These are phyloP conservation scores for Fistularia commersonii DNA, from an alignment of 2,797 vertebrate genomes.

Conservation along the genomic window DNA sequence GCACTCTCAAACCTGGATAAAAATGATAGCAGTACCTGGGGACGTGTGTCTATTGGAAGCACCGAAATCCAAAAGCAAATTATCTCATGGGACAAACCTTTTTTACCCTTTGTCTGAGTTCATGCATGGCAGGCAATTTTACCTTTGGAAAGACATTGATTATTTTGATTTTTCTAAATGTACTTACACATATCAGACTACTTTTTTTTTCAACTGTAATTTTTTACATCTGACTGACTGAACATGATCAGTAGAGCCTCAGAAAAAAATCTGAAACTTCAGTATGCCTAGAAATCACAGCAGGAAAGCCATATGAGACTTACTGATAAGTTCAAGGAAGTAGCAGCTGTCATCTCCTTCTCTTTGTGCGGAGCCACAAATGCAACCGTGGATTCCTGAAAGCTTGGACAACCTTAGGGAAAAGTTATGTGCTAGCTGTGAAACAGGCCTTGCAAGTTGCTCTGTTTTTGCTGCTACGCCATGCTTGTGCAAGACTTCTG, in stretches of 20 bases:
- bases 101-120: conserved; percentile 4
- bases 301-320: conserved; percentile 22
- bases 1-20: conserved; percentile 72
- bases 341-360: background rate
- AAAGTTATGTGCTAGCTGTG: conserved; percentile 8
- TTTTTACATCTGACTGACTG: conserved; percentile 13
- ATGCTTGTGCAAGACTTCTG: conserved; percentile 21
- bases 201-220: conserved; percentile 13
- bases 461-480: conserved; percentile 42
- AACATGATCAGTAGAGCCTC: conserved; percentile 16
- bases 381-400: conserved; percentile 13
- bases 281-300: conserved; percentile 1
- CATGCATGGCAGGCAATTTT: conserved; percentile 5
- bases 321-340: conserved; percentile 8
- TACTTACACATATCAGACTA: conserved; percentile 14
- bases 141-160: background rate
- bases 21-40: conserved; percentile 66
- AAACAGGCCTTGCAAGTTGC: conserved; percentile 18
- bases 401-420: conserved; percentile 11
- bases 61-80: conserved; percentile 1
- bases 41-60: conserved; percentile 61
- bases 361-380: conserved; percentile 12
- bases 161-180: conserved; percentile 19
- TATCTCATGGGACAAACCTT: conserved; percentile 19
- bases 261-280: conserved; percentile 23